Conservation (phyloP, 2,113 vertebrate genomes). For the Ictidomys tridecemlineatus region DNA sequence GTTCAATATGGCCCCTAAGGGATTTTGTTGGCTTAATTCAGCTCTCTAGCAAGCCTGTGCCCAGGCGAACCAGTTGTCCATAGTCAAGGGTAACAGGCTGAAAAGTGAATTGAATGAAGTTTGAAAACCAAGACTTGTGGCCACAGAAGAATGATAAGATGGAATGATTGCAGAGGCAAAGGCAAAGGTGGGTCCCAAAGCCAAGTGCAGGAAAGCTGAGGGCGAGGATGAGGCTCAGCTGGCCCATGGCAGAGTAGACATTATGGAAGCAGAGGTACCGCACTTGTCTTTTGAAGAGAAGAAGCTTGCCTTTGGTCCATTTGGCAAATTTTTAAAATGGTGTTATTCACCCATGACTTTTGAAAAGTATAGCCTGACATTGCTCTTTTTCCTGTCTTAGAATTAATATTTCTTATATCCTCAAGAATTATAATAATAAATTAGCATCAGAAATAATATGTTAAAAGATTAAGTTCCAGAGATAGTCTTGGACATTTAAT, state of each 20-base stretch:
- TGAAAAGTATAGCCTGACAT: neutral
- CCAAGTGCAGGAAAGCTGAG: neutral
- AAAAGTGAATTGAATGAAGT: neutral
- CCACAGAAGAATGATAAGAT: neutral
- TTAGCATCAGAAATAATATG: neutral
- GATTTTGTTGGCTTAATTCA: neutral
- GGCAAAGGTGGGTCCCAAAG: neutral
- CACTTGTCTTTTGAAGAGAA: neutral
- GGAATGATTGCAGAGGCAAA: neutral
- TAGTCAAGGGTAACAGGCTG: neutral
- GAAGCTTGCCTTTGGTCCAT: neutral
- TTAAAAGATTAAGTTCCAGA: slow-evolving; percentile 2
- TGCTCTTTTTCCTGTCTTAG: neutral
- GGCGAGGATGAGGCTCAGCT: neutral
- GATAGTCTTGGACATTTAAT: neutral
- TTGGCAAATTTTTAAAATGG: neutral
- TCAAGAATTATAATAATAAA: neutral
- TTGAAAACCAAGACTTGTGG: neutral
- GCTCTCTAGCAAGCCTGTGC: neutral
- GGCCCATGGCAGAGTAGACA: neutral
- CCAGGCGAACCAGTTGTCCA: neutral
- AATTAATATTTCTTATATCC: neutral
- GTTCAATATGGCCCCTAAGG: neutral
- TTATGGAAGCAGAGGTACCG: neutral
- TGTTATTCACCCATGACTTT: neutral